Base-by-base conservation (phyloP, 2,113 vertebrate species). In the Numida meleagris region DNA sequence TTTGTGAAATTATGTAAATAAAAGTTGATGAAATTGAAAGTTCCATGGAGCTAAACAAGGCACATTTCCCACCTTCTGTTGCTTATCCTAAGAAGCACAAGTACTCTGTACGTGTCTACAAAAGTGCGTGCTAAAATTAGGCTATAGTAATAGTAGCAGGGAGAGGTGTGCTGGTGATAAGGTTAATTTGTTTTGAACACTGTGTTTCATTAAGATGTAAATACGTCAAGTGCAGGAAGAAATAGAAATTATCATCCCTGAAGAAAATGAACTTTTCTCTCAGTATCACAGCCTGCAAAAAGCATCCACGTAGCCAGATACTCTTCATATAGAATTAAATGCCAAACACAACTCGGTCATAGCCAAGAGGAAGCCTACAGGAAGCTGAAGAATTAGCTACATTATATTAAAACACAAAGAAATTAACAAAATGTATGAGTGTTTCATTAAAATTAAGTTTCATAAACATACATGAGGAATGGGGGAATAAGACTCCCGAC, bases 1-100 rank as follows among this genome's bases (percentile, higher is more conserved):
- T 92, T 86, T 95, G 79, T 92, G 51, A 92, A 96, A 86, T 48
- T 70, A 42, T 86, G 38, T 86, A 89, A 94, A 92, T 58, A 94
- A 94, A 93, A 95, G 55, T 46, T 78, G 45, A 53, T 3, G 8
- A 91, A 94, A 94, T 23, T 73, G 80, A 81, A 90, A 89, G 84
- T 67, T 87, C 61, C 46, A 23, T 75, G 57, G 65, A 82, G 58
- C 72, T 89, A 87, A 91, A 79, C 40, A 78, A 85, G 46, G 71
- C 81, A 89, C 63, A 36, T 71, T 93, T 85, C 29, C 70, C 93
- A 48, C 76, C 79, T 96, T 81, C 85, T 96, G 91, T 61, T 72
- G 27, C 36, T 55, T 43, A 62, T 90, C 55, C 72, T 73, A 62
- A 74, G 62, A 74, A 85, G 36, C 36, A 53, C 71, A 36, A 90